Evolutionary conservation across 1,140 invertebrate species (phyloP).

Genomic region (Steinernema feltiae): DNA sequence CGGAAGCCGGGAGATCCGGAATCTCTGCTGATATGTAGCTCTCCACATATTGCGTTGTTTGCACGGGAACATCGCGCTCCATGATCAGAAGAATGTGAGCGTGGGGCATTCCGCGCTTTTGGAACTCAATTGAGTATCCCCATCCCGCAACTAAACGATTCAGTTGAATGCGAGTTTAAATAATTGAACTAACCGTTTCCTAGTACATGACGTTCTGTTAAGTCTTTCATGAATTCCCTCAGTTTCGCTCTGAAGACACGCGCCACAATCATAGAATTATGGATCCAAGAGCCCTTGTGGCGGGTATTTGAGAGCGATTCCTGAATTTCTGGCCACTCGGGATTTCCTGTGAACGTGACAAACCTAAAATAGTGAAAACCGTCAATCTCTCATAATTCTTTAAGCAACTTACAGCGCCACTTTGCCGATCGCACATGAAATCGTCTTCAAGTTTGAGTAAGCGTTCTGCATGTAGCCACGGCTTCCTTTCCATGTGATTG

Average conservation of each 20-base stretch:
- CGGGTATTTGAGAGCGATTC: background rate
- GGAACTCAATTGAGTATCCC: background rate
- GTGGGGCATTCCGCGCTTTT: constrained; percentile 3
- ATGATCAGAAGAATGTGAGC: background rate
- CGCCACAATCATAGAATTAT: background rate
- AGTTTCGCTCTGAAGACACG: background rate
- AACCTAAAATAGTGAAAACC: background rate
- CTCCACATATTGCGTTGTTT: background rate
- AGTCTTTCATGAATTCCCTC: background rate
- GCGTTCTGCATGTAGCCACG: background rate
- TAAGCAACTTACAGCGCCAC: background rate
- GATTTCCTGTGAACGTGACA: background rate
- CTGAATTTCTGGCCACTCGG: background rate
- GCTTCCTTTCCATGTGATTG: background rate
- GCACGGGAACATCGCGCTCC: background rate
- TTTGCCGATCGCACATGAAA: background rate
- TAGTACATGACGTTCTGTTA: background rate
- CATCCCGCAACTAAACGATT: background rate
- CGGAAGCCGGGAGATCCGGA: background rate
- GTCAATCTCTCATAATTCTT: background rate
- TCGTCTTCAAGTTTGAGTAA: background rate
- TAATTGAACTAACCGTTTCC: background rate
- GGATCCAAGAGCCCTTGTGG: background rate
- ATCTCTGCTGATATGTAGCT: background rate
- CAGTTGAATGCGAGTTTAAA: background rate